Evolutionary conservation across 2,113 vertebrate species (phyloP).

Genomic region (Syngnathus floridae): DNA sequence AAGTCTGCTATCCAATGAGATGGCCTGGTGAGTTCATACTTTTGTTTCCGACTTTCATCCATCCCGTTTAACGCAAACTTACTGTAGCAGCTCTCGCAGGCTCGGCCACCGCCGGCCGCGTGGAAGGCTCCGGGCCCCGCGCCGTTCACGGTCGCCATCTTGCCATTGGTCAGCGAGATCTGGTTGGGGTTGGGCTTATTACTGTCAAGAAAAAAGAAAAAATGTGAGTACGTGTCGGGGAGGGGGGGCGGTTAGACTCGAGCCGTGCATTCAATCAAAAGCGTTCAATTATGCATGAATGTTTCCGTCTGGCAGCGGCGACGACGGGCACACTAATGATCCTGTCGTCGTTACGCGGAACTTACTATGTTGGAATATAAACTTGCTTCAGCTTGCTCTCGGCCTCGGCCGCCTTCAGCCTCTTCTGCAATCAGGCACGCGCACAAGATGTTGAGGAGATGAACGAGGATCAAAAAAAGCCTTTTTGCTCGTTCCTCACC

Average conservation of each 20-base stretch:
- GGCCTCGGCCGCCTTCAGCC: slow-evolving; percentile 94
- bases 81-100: slow-evolving; percentile 96
- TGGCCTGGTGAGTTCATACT: neutral
- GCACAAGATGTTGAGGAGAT: neutral
- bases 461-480: too few species aligned
- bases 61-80: slow-evolving; percentile 52
- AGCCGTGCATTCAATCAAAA: slow-evolving; percentile 9
- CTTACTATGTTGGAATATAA: slow-evolving; percentile 98
- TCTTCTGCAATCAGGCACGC: slow-evolving; percentile 77
- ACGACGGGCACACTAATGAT: neutral
- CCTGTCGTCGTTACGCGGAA: slow-evolving; percentile 29
- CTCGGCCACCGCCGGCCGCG: slow-evolving; percentile 76
- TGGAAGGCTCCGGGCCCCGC: slow-evolving; percentile 79
- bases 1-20: too few species aligned
- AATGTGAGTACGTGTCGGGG: neutral
- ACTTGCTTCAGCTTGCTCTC: slow-evolving; percentile 98
- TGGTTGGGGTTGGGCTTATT: slow-evolving; percentile 99
- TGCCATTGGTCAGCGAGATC: slow-evolving; percentile 87
- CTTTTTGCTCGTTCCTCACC: slow-evolving; percentile 66
- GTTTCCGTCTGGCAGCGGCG: slow-evolving; percentile 1
- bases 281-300: slow-evolving; percentile 11
- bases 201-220: slow-evolving; percentile 61
- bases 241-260: neutral
- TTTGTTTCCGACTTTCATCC: neutral
- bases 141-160: slow-evolving; percentile 87